A percentile compares a stretch with the other conserved stretches of the same genome.
phyloP scores from a whole-genome alignment of 92 coral and sea anemone genomes.

The Epizoanthus scotinus region DNA sequence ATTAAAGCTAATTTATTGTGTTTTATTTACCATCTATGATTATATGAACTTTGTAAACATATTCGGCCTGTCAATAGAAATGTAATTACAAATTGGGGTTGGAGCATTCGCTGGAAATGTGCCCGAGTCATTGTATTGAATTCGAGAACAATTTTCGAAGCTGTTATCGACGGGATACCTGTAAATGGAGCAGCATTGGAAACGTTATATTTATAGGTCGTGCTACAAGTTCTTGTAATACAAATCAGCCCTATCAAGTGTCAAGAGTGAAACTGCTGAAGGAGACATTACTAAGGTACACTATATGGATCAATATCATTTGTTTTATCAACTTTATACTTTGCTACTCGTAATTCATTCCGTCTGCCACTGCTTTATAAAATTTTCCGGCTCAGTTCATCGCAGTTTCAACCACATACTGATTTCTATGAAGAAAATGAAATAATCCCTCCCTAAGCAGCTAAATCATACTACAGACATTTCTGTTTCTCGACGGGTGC shows the following conservation, averaged over 20 bases:
- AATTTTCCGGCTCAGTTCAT: background rate
- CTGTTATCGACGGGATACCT: conserved; percentile 31
- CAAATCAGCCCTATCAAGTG: conserved; percentile 1
- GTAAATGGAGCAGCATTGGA: conserved; percentile 9
- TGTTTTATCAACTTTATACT: background rate
- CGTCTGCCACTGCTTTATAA: background rate
- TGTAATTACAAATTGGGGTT: conserved; percentile 29
- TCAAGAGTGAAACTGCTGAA: background rate
- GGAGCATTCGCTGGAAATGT: background rate
- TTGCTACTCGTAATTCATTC: no score
- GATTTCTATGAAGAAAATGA: background rate
- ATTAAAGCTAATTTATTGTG: conserved; percentile 15
- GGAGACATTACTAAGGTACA: background rate
- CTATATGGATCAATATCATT: background rate
- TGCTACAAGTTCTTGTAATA: background rate
- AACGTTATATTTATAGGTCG: conserved; percentile 9
- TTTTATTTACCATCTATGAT: conserved; percentile 26
- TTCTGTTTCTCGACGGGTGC: conserved; percentile 24
- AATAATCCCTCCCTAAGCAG: conserved; percentile 3
- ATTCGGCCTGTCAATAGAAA: conserved; percentile 14
- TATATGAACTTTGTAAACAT: conserved; percentile 20
- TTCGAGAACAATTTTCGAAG: background rate
- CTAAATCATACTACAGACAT: background rate
- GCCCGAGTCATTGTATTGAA: conserved; percentile 24
- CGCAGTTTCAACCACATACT: conserved; percentile 20